Conservation (phyloP, 2,797 vertebrate genomes). For the Pipistrellus pygmaeus region DNA sequence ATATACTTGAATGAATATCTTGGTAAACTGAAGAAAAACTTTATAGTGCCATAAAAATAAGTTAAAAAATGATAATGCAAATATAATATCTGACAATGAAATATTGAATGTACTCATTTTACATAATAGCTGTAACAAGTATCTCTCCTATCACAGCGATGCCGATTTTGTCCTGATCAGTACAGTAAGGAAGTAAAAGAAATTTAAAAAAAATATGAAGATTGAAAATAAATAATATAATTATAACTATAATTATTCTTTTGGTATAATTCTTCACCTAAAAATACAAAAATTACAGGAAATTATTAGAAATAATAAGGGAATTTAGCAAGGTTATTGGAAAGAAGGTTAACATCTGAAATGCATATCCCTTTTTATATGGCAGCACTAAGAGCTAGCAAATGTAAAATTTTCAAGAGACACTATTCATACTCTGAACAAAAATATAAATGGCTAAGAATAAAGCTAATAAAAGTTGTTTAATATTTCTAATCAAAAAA, state of each 20-base stretch:
- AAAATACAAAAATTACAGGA: background rate
- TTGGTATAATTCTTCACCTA: background rate
- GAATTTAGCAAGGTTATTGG: background rate
- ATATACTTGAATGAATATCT: background rate
- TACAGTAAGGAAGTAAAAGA: background rate
- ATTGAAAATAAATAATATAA: background rate
- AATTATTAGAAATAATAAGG: background rate
- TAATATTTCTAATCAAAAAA: background rate
- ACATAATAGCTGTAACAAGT: background rate
- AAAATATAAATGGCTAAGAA: background rate
- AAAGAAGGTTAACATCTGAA: background rate
- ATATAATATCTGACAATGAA: background rate
- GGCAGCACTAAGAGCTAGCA: background rate
- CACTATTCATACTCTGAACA: background rate
- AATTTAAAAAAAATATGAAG: background rate
- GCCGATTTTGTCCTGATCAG: background rate
- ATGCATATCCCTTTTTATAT: background rate
- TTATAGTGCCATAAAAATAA: background rate
- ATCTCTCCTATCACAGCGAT: background rate
- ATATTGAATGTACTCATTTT: background rate
- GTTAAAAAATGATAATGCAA: background rate
- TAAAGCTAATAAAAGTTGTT: background rate
- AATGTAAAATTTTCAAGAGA: background rate
- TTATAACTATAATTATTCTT: background rate
- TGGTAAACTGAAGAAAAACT: rapidly evolving